Base-by-base conservation (phyloP, 2,113 vertebrate genomes). In the Malurus elegans region DNA sequence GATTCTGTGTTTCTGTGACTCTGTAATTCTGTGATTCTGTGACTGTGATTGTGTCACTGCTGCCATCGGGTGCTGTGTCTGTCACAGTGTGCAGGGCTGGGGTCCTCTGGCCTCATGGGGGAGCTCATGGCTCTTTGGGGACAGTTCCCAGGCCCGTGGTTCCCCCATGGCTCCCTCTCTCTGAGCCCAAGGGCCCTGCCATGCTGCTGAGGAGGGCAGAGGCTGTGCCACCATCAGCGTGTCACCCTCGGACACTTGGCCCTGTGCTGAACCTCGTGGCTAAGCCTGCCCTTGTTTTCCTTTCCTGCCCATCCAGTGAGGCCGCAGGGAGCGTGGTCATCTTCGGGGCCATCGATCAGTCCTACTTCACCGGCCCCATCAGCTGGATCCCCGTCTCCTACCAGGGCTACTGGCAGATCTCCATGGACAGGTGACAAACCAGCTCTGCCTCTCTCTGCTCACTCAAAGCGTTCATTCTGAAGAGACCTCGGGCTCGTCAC, bases 351-450 rank as follows among this genome's bases (percentile, higher is more conserved):
- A 60, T 95, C 0, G 97, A 98, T 25, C 19, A 25, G 0, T 95
- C 75, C 69, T 96, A 94, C 80, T 98, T 97, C 96, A 97, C 92
- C 0, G 98, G 98, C 21, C 34, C 79, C 24, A 94, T 98, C 95
- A 14, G 48, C 79, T 98, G 98, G 98, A 96, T 98, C 69, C 97
- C 98, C 0, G 75, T 99, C 65, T 97, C 97, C 1, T 86, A 96
- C 57, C 97, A 96, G 64, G 96, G 86, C 24, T 99, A 98, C 96
- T 98, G 98, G 97, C 98, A 98, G 95, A 97, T 98, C 95, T 91
- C 93, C 7, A 92, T 98, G 97, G 97, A 98, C 94, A 98, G 98
- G 98, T 98, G 91, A 93, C 70, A 48, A 25, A 29, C 5, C 5
- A 2, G 53, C 42, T 79, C 47, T 86, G 24, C 14, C 44, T 29